These are phyloP conservation scores for Nannobrachium achirus DNA, from an alignment of 2,113 vertebrate genomes.

Conservation along the genomic window DNA sequence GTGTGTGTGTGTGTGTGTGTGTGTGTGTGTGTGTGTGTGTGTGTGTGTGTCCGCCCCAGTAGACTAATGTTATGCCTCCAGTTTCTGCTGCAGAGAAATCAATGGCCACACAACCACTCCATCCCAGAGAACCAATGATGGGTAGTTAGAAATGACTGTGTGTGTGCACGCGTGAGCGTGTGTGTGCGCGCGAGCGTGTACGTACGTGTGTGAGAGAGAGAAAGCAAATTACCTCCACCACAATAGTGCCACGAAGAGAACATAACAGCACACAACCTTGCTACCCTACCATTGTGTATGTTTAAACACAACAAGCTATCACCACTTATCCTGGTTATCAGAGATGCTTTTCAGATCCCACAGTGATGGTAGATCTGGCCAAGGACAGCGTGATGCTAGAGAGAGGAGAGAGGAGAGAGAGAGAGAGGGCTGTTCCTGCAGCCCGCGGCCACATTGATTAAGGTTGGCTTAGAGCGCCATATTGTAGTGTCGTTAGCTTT, in stretches of 20 bases:
- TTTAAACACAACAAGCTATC: too few relatives aligned
- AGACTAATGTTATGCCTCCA: constrained; percentile 64
- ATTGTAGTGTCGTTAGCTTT: constrained; percentile 69
- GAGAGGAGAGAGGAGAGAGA: constrained; percentile 6
- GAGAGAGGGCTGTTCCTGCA: constrained; percentile 48
- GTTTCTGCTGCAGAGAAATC: constrained; percentile 72
- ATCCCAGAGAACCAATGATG: constrained; percentile 52
- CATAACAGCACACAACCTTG: neutral
- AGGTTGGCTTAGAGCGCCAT: constrained; percentile 55
- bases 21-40: constrained; percentile 35
- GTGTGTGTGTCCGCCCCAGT: constrained; percentile 26
- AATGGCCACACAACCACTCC: constrained; percentile 59
- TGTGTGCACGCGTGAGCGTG: neutral
- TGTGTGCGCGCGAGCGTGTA: neutral
- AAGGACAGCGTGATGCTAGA: constrained; percentile 41
- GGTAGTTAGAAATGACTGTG: constrained; percentile 21
- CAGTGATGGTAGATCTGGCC: too few relatives aligned
- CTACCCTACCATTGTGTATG: neutral
- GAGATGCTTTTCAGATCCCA: too few relatives aligned
- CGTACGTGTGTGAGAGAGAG: constrained; percentile 1
- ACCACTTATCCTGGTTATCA: too few relatives aligned
- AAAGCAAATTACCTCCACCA: too few relatives aligned
- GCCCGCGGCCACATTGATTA: constrained; percentile 59
- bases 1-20: constrained; percentile 12
- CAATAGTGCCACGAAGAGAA: too few relatives aligned